Conservation (phyloP, 2,797 vertebrate species). For the Fratercula arctica region DNA sequence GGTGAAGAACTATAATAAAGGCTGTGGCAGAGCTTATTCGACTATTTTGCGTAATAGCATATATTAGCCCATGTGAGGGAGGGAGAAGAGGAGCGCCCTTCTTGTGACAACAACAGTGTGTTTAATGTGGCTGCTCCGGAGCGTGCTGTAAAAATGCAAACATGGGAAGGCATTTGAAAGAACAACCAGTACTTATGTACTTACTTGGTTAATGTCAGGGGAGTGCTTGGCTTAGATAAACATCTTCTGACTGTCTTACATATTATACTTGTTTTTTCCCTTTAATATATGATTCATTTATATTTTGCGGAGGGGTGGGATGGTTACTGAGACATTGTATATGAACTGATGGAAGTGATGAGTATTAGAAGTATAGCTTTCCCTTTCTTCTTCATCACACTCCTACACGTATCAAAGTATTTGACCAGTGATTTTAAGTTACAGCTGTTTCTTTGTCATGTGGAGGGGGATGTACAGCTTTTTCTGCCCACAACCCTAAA, state of each 20-base stretch:
- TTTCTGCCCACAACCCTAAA: constrained; percentile 48
- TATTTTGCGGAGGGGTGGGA: constrained; percentile 1
- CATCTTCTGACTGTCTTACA: neutral
- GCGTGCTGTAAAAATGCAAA: neutral
- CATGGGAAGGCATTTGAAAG: neutral
- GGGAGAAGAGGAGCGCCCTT: neutral
- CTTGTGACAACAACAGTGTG: neutral
- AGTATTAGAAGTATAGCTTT: constrained; percentile 7
- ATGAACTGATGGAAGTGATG: neutral
- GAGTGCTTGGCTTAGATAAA: constrained; percentile 1
- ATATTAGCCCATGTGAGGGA: neutral
- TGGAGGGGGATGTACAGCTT: neutral
- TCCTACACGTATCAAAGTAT: constrained; percentile 42
- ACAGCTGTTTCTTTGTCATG: constrained; percentile 60
- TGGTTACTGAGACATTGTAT: neutral
- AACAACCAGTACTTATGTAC: constrained; percentile 23
- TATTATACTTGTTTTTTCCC: neutral
- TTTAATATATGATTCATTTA: constrained; percentile 13
- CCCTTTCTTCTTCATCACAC: constrained; percentile 17
- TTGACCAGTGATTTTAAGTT: constrained; percentile 48
- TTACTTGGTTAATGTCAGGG: constrained; percentile 10
- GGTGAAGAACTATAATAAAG: neutral
- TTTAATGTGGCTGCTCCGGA: neutral
- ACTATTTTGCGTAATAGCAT: neutral
- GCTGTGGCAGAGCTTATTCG: neutral